phyloP scores from a whole-genome alignment of 2,797 vertebrate genomes.

The Orestias chungarensis region DNA sequence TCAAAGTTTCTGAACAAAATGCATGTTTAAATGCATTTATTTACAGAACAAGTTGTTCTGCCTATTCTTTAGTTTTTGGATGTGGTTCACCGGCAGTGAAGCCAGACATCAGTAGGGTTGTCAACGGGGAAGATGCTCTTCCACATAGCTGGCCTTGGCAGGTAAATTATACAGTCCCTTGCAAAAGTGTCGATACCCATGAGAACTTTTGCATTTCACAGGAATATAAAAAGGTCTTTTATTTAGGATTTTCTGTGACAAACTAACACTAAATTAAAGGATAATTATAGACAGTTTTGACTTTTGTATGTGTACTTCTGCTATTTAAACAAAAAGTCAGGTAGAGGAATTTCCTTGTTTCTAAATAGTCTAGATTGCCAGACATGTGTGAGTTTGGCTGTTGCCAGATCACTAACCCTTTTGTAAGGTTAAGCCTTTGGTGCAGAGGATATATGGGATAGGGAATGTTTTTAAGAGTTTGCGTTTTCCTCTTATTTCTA shows the following conservation, averaged over 20 bases:
- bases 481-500: not conserved
- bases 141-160: slow-evolving; percentile 78
- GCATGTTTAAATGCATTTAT: not conserved
- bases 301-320: not conserved
- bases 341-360: not conserved
- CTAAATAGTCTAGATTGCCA: not conserved
- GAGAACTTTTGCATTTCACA: not conserved
- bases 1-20: not conserved
- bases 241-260: no score
- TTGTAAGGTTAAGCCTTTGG: not conserved
- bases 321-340: not conserved
- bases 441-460: not conserved
- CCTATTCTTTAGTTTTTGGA: slow-evolving; percentile 56
- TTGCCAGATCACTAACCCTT: not conserved
- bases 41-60: not conserved
- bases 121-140: slow-evolving; percentile 69
- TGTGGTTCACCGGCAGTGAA: slow-evolving; percentile 67
- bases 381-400: not conserved
- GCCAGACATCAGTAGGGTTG: slow-evolving; percentile 61
- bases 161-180: slow-evolving; percentile 40
- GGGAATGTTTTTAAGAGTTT: not conserved
- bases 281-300: not conserved
- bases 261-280: not conserved
- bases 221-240: not conserved
- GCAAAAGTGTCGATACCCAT: not conserved